These are phyloP conservation scores for Silurus meridionalis DNA, from an alignment of 2,113 vertebrate genomes.

Conservation along the genomic window DNA sequence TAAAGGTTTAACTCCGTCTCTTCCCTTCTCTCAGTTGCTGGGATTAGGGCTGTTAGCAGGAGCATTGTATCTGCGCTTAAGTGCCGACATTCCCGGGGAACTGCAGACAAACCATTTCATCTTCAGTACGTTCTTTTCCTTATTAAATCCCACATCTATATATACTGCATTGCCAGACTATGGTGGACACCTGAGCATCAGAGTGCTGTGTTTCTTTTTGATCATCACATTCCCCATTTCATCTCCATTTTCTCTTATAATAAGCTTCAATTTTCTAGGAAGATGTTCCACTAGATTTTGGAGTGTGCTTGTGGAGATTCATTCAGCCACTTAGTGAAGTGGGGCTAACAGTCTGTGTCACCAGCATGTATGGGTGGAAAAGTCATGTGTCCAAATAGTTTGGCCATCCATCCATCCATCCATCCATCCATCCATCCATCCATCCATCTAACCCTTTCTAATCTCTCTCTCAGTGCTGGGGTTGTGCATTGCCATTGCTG, in stretches of 20 bases:
- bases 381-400: too few species aligned
- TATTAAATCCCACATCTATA: not conserved
- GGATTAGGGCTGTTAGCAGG: not conserved
- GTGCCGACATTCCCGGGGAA: conserved; percentile 5
- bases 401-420: not conserved
- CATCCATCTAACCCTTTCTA: not conserved
- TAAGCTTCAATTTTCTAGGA: too few species aligned
- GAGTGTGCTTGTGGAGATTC: too few species aligned
- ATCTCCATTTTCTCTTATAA: too few species aligned
- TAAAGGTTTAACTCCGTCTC: not conserved
- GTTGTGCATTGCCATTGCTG: not conserved
- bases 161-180: not conserved
- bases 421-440: not conserved
- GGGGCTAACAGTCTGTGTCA: too few species aligned
- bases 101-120: conserved; percentile 17
- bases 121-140: not conserved
- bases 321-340: too few species aligned
- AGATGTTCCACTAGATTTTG: too few species aligned
- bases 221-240: too few species aligned
- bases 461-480: conserved; percentile 7
- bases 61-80: conserved; percentile 25
- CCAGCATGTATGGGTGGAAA: too few species aligned
- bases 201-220: too few species aligned
- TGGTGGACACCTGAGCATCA: too few species aligned
- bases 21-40: conserved; percentile 19